Base-by-base conservation (phyloP, 2,113 vertebrate genomes). In the Nibea albiflora region DNA sequence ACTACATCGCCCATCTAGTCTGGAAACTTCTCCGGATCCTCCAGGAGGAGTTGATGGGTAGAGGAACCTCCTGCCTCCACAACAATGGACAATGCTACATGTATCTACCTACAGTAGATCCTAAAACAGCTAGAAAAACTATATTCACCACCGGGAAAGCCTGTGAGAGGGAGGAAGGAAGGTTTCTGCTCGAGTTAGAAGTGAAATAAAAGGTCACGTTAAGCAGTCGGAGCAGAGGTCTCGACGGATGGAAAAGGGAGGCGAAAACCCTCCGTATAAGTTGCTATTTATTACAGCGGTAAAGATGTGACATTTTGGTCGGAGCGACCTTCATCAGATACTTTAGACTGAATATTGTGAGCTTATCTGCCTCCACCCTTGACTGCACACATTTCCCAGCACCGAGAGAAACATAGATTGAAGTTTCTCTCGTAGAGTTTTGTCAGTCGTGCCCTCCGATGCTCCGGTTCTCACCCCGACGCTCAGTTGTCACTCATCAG, bases 181-280 rank as follows among this genome's bases (percentile, higher is more conserved):
- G 20, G 12, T 64, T 54, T 61, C 44, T 61, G 39, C 49, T 49
- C 57, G 6, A 57, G 70, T 20, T 20, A 0, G 4, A 20, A 44
- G 61, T 15, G 42, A 58, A 65, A 75, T 28, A 14, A 70, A 68
- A 57, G 57, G 76, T 72, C 71, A 11, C 4, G 47, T 4, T 60
- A 24, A 44, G 42, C 20, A 49, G 28, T 26, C 2, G 3, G 20
- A 39, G 26, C 26, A 61, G 47, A 35, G 53, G 44, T 2, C 9
- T 3, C 19, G n/a, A 44, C 5, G 2, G 16, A 72, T 50, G 47
- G 28, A 61, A 78, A 49, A 39, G 35, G 53, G 24, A 9, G 20
- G 3, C 4, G 20, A 66, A 74, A 39, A 9, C 35, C 35, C 19
- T 46, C 53, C 12, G 4, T 1, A 20, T 50, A 53, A 28, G n/a